Conservation (phyloP, 2,797 vertebrate species). For the Leptodactylus fallax region DNA sequence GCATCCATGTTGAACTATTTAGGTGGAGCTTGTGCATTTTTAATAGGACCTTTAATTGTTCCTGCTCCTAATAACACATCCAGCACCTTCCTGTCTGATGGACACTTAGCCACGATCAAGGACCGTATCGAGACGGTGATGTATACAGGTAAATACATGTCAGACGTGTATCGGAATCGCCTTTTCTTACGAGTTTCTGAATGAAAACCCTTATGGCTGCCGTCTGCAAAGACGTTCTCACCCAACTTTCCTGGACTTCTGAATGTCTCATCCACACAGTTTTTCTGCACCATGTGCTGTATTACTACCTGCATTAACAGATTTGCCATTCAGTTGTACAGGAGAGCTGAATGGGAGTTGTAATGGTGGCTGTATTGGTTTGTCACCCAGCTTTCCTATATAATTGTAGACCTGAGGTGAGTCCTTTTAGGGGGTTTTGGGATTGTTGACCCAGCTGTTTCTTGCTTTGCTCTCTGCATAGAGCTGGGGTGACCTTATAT, state of each 20-base stretch:
- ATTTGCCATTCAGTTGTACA: neutral
- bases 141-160: slow-evolving; percentile 86
- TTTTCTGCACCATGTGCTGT: neutral
- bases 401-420: no score
- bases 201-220: neutral
- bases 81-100: slow-evolving; percentile 28
- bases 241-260: neutral
- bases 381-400: no score
- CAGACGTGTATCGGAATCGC: no score
- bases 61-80: slow-evolving; percentile 87
- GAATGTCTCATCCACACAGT: neutral
- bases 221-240: no score
- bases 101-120: slow-evolving; percentile 78
- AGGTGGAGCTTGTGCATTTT: slow-evolving; percentile 85
- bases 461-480: no score
- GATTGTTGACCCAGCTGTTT: no score
- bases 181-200: no score
- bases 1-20: slow-evolving; percentile 89
- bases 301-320: neutral
- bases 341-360: no score
- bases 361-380: no score
- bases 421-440: no score
- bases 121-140: slow-evolving; percentile 89
- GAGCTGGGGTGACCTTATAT: neutral
- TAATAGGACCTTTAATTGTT: slow-evolving; percentile 90